A percentile compares a stretch with the other conserved stretches of the same genome.
Conservation (phyloP, 2,113 vertebrate species). For the Grantiella picta region DNA sequence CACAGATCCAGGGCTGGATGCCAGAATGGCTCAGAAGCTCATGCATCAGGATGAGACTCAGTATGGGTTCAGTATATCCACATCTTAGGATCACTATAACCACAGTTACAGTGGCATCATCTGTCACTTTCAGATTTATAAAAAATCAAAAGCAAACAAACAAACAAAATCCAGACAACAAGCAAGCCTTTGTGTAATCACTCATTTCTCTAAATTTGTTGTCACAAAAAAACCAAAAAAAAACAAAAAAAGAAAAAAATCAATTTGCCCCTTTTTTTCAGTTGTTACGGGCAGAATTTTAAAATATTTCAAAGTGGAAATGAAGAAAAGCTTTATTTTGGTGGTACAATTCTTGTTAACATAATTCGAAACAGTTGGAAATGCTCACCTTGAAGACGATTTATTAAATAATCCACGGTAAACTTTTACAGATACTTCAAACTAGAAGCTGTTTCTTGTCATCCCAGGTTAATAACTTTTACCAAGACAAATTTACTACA, state of each 20-base stretch:
- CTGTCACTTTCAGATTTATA: not conserved
- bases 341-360: conserved; percentile 75
- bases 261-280: not conserved
- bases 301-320: conserved; percentile 60
- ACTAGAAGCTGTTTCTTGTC: not conserved
- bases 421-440: not conserved
- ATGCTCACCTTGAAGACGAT: conserved; percentile 83
- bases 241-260: not conserved
- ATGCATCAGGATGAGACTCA: not conserved
- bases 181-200: not conserved
- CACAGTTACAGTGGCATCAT: not conserved
- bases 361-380: conserved; percentile 83
- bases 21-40: not conserved
- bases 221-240: not conserved
- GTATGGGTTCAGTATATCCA: not conserved
- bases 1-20: not conserved
- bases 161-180: no score
- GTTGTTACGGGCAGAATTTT: conserved; percentile 65
- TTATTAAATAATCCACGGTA: conserved; percentile 77
- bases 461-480: not conserved
- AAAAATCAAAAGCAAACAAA: not conserved
- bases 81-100: not conserved
- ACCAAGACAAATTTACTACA: not conserved
- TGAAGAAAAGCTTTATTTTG: conserved; percentile 67
- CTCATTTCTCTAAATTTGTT: not conserved